Evolutionary conservation across 2,113 vertebrate species (phyloP).

Genomic region (Micronisus gabar): DNA sequence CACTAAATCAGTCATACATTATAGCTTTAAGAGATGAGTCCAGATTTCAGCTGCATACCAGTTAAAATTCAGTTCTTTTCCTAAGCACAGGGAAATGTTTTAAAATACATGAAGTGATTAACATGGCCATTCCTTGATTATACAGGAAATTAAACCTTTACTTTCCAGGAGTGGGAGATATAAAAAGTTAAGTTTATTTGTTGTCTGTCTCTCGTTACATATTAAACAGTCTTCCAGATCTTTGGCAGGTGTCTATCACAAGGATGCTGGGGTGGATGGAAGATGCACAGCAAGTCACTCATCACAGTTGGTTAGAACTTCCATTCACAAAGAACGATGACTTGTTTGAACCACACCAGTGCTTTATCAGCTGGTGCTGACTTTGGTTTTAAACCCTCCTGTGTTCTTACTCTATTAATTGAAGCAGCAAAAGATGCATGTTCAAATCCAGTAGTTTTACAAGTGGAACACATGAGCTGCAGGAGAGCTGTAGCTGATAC

Average conservation of each 20-base stretch:
- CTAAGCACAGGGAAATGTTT: neutral
- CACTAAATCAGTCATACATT: neutral
- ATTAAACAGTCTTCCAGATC: neutral
- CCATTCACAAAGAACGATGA: neutral
- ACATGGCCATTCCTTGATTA: neutral
- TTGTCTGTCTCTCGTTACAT: neutral
- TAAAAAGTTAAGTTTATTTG: neutral
- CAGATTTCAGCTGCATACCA: neutral
- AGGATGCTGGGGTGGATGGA: neutral
- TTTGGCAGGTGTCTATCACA: neutral
- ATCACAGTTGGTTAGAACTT: neutral
- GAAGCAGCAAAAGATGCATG: neutral
- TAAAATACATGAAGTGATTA: neutral
- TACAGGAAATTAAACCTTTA: neutral
- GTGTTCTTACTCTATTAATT: neutral
- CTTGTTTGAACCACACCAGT: neutral
- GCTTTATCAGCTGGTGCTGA: neutral
- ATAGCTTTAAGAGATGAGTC: neutral
- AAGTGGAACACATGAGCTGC: neutral
- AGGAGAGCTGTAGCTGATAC: neutral
- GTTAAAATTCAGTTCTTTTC: neutral
- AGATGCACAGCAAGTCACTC: no score
- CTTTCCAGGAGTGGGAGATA: neutral
- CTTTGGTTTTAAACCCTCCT: neutral
- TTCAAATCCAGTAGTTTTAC: neutral